Percentiles rank a stretch among this genome's conserved stretches.
phyloP scores from a whole-genome alignment of 2,888 invertebrate species.

The Pandemis heparana region DNA sequence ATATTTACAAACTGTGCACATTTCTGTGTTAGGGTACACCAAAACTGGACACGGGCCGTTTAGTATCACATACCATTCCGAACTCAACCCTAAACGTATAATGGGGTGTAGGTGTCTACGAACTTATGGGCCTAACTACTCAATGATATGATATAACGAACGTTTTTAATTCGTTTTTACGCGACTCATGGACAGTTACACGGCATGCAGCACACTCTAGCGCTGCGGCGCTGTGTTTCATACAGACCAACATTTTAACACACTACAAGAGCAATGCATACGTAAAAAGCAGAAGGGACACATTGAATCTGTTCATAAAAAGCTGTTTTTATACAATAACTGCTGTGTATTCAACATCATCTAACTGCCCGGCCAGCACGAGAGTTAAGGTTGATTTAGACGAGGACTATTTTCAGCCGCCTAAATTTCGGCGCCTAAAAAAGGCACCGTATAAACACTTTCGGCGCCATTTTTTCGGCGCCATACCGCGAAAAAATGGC shows the following conservation, averaged over 20 bases:
- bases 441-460: too few relatives aligned
- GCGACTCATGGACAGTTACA: slow-evolving; percentile 43
- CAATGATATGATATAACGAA: slow-evolving; percentile 6
- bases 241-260: slow-evolving; percentile 17
- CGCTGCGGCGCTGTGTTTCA: slow-evolving; percentile 61
- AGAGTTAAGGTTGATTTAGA: too few relatives aligned
- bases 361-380: too few relatives aligned
- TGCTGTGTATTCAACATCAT: too few relatives aligned
- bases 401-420: too few relatives aligned
- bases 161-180: slow-evolving; percentile 1
- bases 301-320: too few relatives aligned
- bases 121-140: slow-evolving; percentile 26
- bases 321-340: too few relatives aligned
- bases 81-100: not conserved
- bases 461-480: too few relatives aligned
- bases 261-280: not conserved
- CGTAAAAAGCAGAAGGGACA: too few relatives aligned
- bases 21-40: slow-evolving; percentile 53
- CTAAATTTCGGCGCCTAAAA: too few relatives aligned
- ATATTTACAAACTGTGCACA: slow-evolving; percentile 45
- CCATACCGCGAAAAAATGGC: too few relatives aligned
- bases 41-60: slow-evolving; percentile 10
- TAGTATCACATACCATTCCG: slow-evolving; percentile 27
- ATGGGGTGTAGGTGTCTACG: slow-evolving; percentile 38
- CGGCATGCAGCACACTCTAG: slow-evolving; percentile 70